Evolutionary conservation across 2,113 vertebrate genomes (phyloP).

Genomic region (Ceyx melanurus): DNA sequence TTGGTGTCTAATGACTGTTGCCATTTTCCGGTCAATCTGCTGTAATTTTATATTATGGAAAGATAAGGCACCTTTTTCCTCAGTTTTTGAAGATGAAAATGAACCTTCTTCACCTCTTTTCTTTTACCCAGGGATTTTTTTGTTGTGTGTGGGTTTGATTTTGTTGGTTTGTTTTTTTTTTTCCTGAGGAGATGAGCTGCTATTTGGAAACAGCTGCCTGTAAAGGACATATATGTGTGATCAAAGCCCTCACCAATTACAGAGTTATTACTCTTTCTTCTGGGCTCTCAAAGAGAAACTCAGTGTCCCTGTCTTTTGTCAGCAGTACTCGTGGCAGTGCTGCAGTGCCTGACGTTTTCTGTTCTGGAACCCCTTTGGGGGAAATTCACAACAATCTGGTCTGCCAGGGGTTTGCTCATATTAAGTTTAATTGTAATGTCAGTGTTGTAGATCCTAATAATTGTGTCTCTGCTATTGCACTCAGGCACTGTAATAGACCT

Average conservation of each 20-base stretch:
- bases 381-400: neutral
- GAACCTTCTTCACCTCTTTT: slow-evolving; percentile 57
- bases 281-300: neutral
- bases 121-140: neutral
- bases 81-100: slow-evolving; percentile 74
- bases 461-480: slow-evolving; percentile 31
- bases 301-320: slow-evolving; percentile 12
- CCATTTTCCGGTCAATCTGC: slow-evolving; percentile 73
- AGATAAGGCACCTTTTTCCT: slow-evolving; percentile 68
- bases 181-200: slow-evolving; percentile 61
- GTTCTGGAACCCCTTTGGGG: neutral
- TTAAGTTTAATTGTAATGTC: neutral
- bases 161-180: neutral
- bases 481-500: slow-evolving; percentile 23
- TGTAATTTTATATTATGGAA: slow-evolving; percentile 65
- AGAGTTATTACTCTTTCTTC: slow-evolving; percentile 66
- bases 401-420: neutral
- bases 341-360: neutral
- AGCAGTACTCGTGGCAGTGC: neutral
- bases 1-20: slow-evolving; percentile 66
- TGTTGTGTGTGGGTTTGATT: neutral
- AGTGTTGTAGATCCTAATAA: neutral
- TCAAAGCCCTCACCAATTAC: slow-evolving; percentile 76
- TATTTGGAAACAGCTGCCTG: slow-evolving; percentile 64
- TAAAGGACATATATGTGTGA: slow-evolving; percentile 71